Evolutionary conservation across 35 echinoderm and acorn worm genomes (phyloP).

Genomic region (Ptychodera flava): DNA sequence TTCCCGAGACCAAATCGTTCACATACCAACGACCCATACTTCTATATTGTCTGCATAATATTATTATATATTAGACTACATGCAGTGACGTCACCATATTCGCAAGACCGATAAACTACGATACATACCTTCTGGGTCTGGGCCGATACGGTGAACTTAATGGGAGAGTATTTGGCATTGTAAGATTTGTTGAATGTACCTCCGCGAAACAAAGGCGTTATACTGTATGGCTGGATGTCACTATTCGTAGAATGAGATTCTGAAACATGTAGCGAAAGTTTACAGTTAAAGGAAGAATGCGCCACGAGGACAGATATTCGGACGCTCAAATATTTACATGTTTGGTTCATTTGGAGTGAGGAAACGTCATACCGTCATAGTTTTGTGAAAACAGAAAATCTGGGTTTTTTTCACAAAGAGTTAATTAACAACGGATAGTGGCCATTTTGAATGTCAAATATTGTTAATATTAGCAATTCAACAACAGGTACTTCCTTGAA

Average conservation of each 20-base stretch:
- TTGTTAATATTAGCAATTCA: no score
- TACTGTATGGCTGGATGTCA: conserved; percentile 16
- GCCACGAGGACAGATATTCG: no score
- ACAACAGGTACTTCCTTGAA: no score
- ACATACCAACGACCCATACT: no score
- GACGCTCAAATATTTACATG: neutral
- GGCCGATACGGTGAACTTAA: conserved; percentile 55
- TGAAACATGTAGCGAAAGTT: neutral
- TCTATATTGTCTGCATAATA: no score
- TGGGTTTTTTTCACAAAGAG: neutral
- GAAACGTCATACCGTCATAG: neutral
- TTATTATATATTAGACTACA: no score
- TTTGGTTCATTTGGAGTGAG: no score
- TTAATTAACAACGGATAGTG: neutral
- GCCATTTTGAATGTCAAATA: no score
- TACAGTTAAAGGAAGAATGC: neutral
- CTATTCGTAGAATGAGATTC: neutral
- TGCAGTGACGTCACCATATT: no score
- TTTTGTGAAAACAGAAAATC: neutral
- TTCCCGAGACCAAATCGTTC: no score
- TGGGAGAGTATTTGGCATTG: conserved; percentile 54
- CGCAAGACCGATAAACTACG: no score
- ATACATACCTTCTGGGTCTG: conserved; percentile 45
- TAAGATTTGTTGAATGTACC: conserved; percentile 76
- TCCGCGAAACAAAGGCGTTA: conserved; percentile 47